Evolutionary conservation across 2,113 vertebrate species (phyloP).

Genomic region (Xiphophorus maculatus): DNA sequence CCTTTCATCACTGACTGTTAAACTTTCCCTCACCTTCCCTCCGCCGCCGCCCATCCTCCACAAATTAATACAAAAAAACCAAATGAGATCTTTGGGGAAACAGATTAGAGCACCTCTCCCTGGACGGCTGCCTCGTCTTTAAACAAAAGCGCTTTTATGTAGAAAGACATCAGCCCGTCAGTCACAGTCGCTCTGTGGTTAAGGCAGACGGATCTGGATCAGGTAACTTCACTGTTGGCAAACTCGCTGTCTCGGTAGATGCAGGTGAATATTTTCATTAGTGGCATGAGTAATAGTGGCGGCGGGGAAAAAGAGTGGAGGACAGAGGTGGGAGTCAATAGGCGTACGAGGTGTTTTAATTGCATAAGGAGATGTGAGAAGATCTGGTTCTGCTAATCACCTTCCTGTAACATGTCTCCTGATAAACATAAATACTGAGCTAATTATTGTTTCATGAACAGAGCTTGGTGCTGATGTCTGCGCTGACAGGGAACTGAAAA

Average conservation of each 20-base stretch:
- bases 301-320: conserved; percentile 9
- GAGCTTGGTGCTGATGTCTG: neutral
- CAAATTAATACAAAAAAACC: conserved; percentile 20
- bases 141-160: conserved; percentile 67
- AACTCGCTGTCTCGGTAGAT: conserved; percentile 62
- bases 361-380: conserved; percentile 50
- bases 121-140: conserved; percentile 44
- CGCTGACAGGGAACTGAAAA: neutral
- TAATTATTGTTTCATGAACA: neutral
- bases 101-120: conserved; percentile 41
- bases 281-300: conserved; percentile 41
- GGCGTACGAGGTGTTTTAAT: conserved; percentile 34
- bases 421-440: conserved; percentile 41
- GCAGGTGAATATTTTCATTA: conserved; percentile 57
- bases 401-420: conserved; percentile 41
- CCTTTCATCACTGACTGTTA: conserved; percentile 53
- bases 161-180: conserved; percentile 29
- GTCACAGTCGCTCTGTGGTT: conserved; percentile 53
- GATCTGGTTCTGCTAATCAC: conserved; percentile 64
- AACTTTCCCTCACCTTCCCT: conserved; percentile 68
- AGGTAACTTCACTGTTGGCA: conserved; percentile 68
- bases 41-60: neutral
- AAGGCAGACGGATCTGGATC: conserved; percentile 57
- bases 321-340: conserved; percentile 53
- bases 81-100: conserved; percentile 3